phyloP scores from a whole-genome alignment of 2,888 invertebrate species.

The Lucinisca nassula region DNA sequence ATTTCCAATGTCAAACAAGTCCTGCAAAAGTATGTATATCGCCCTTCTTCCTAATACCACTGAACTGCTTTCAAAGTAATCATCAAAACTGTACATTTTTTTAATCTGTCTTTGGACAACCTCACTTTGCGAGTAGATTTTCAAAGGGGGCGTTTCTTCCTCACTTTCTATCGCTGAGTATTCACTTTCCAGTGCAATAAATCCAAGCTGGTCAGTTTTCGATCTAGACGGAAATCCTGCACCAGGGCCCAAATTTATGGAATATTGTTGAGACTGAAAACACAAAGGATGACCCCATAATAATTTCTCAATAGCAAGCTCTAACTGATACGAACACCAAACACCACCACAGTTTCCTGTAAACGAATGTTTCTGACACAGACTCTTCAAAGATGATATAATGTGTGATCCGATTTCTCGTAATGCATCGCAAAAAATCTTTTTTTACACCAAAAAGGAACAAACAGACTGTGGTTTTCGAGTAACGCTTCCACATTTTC shows the following conservation, averaged over 20 bases:
- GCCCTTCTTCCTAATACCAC: not conserved
- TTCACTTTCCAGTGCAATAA: conserved; percentile 5
- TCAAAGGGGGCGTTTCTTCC: not conserved
- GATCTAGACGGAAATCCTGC: not conserved
- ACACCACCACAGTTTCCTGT: not conserved
- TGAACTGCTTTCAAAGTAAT: too few relatives aligned
- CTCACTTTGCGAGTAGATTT: conserved; percentile 6
- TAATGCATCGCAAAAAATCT: not conserved
- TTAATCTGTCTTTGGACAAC: conserved; percentile 6
- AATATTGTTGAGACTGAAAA: conserved; percentile 13
- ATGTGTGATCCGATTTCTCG: not conserved
- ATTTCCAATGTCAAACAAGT: not conserved
- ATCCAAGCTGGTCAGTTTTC: conserved; percentile 8
- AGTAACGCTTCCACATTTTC: not conserved
- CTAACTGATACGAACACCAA: conserved; percentile 21
- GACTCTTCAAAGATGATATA: not conserved
- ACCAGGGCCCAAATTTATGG: conserved; percentile 22
- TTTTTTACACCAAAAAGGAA: not conserved
- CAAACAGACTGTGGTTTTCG: not conserved
- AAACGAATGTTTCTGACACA: not conserved
- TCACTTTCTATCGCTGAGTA: not conserved
- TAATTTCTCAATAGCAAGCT: conserved; percentile 22
- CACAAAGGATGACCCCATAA: conserved; percentile 30
- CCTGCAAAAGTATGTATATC: not conserved
- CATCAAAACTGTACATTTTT: not conserved